Conservation (phyloP, 2,797 vertebrate species). For the Sparus aurata region DNA sequence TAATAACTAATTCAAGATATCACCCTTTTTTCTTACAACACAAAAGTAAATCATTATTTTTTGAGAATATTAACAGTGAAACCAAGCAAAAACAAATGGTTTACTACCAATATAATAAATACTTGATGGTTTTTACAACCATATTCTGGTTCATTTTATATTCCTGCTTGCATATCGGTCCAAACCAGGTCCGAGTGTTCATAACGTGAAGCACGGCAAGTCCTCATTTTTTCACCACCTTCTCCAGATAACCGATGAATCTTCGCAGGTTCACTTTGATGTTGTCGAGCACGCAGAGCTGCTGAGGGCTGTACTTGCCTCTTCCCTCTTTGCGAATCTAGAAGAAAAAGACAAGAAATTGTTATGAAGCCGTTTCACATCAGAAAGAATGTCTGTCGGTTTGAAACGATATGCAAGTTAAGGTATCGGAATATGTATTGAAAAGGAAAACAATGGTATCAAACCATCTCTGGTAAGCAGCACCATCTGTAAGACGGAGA, state of each 20-base stretch:
- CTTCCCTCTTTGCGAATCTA: constrained; percentile 95
- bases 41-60: constrained; percentile 51
- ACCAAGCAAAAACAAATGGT: constrained; percentile 31
- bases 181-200: constrained; percentile 25
- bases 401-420: too few species aligned
- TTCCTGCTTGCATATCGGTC: constrained; percentile 36
- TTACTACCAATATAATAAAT: constrained; percentile 69
- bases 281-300: constrained; percentile 96
- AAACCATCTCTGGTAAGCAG: too few species aligned
- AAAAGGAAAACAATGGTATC: too few species aligned
- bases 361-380: not conserved
- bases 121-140: constrained; percentile 56
- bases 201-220: not conserved
- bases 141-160: constrained; percentile 8
- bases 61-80: constrained; percentile 56
- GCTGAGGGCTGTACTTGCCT: constrained; percentile 90
- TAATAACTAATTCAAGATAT: constrained; percentile 14
- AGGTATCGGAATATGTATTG: too few species aligned
- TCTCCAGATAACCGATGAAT: constrained; percentile 95
- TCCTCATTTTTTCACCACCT: constrained; percentile 84
- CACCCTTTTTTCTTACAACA: constrained; percentile 14
- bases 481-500: not conserved
- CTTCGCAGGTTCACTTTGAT: constrained; percentile 95
- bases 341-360: constrained; percentile 3
- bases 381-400: not conserved